phyloP scores from a whole-genome alignment of 2,113 vertebrate species.

The Grantiella picta region DNA sequence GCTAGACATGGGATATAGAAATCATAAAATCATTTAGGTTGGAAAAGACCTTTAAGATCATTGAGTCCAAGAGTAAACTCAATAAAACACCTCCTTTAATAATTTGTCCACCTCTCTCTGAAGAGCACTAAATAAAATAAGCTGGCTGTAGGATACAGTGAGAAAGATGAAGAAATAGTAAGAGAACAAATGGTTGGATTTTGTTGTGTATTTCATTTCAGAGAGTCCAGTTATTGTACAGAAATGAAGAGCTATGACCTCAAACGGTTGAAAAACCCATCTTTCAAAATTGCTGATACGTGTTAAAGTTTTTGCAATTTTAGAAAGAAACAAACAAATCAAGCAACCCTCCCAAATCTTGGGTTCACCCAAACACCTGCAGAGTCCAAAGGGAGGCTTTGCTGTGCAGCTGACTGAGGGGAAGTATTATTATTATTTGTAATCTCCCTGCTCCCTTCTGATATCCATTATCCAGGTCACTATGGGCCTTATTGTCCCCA shows the following conservation, averaged over 20 bases:
- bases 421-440: not conserved
- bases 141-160: not conserved
- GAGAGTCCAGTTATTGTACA: not conserved
- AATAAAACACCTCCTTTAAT: not conserved
- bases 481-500: not conserved
- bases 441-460: not conserved
- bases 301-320: not conserved
- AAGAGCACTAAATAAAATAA: not conserved
- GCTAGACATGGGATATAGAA: not conserved
- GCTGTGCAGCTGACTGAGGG: not conserved
- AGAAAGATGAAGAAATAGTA: not conserved
- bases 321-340: not conserved
- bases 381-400: not conserved
- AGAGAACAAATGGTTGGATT: not conserved
- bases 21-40: not conserved
- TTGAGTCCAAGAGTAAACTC: not conserved
- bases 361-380: not conserved
- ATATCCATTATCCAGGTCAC: not conserved
- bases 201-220: not conserved
- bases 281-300: not conserved
- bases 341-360: not conserved
- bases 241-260: not conserved
- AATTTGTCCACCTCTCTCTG: not conserved
- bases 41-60: not conserved
- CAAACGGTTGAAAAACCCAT: not conserved